These are phyloP conservation scores for Aulostomus chinensis DNA, from an alignment of 2,797 vertebrate species.

Conservation along the genomic window DNA sequence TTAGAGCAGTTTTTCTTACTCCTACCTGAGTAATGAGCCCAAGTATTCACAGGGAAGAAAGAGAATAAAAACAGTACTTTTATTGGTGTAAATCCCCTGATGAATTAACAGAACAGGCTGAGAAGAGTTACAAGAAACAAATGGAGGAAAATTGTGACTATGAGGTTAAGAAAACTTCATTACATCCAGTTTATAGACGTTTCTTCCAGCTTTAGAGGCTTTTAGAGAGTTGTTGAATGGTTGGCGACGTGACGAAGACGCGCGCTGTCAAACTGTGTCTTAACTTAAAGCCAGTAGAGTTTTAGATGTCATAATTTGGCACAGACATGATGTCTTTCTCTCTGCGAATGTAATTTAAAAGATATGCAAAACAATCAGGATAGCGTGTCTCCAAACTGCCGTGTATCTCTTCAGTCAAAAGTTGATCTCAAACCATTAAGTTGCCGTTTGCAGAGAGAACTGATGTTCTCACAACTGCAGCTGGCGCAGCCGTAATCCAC, in stretches of 20 bases:
- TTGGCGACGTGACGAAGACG: too few relatives aligned
- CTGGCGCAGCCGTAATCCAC: conserved; percentile 34
- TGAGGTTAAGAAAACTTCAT: neutral
- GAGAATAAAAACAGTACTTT: neutral
- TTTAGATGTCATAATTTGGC: too few relatives aligned
- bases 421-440: conserved; percentile 13
- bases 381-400: too few relatives aligned
- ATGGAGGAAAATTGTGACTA: neutral
- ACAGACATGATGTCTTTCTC: too few relatives aligned
- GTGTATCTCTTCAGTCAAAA: conserved; percentile 7
- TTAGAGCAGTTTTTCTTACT: neutral
- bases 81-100: neutral
- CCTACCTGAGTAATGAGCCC: neutral
- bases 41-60: neutral
- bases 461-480: conserved; percentile 18
- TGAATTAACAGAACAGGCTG: neutral
- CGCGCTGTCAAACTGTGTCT: too few relatives aligned
- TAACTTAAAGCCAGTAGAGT: too few relatives aligned
- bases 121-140: neutral
- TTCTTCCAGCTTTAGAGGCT: too few relatives aligned
- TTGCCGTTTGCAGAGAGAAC: conserved; percentile 9
- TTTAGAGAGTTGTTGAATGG: too few relatives aligned
- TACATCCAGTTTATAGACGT: neutral
- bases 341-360: neutral
- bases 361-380: too few relatives aligned